A percentile compares a stretch with the other conserved stretches of the same genome.
Conservation (phyloP, 2,888 invertebrate genomes). For the Campaea margaritaria region DNA sequence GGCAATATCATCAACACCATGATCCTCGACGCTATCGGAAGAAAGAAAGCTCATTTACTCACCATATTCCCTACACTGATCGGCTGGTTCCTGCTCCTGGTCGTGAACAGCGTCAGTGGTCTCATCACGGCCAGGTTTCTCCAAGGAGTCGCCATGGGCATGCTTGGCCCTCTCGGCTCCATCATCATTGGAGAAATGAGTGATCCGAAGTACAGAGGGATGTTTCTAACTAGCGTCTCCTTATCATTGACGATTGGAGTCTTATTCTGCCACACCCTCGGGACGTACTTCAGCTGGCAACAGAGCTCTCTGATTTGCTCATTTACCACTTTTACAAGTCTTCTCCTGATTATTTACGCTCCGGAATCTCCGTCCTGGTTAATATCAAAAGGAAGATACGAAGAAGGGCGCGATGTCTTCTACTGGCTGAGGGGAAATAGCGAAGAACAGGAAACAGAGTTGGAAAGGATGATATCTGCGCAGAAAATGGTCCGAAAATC, state of each 20-base stretch:
- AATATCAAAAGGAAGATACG: conserved; percentile 82
- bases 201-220: conserved; percentile 86
- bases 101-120: conserved; percentile 73
- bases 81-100: conserved; percentile 85
- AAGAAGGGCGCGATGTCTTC: conserved; percentile 85
- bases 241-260: conserved; percentile 87
- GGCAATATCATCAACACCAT: conserved; percentile 86
- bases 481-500: conserved; percentile 69
- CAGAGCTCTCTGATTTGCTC: conserved; percentile 82
- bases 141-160: conserved; percentile 83
- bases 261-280: conserved; percentile 86
- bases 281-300: conserved; percentile 86
- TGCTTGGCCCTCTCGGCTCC: conserved; percentile 82
- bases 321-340: conserved; percentile 77
- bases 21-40: conserved; percentile 83
- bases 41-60: conserved; percentile 83
- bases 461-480: conserved; percentile 76
- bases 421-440: conserved; percentile 84
- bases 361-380: conserved; percentile 90
- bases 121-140: conserved; percentile 82
- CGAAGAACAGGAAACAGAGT: conserved; percentile 69
- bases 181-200: conserved; percentile 86
- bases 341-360: conserved; percentile 81
- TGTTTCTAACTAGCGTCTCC: conserved; percentile 86
- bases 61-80: conserved; percentile 80